Evolutionary conservation across 2,888 invertebrate genomes (phyloP).

Genomic region (Hecatera dysodea): DNA sequence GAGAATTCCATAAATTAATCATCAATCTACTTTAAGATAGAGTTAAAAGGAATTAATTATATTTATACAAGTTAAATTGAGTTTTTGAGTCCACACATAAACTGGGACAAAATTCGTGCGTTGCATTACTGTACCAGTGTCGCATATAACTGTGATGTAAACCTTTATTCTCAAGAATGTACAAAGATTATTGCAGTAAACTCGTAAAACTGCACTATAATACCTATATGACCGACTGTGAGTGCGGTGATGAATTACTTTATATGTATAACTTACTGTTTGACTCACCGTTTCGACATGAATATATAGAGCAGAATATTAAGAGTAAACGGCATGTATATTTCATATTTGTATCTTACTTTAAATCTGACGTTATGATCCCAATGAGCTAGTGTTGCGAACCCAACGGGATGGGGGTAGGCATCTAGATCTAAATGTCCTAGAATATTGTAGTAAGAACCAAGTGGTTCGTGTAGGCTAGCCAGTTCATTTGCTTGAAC

Average conservation of each 20-base stretch:
- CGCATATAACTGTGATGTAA: conserved; percentile 30
- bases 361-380: conserved; percentile 15
- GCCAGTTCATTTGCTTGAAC: too few species aligned
- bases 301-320: conserved; percentile 35
- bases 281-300: conserved; percentile 30
- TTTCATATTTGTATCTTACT: conserved; percentile 24
- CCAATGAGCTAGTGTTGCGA: background rate
- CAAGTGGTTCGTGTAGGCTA: too few species aligned
- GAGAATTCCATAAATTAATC: too few species aligned
- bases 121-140: background rate
- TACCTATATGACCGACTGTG: background rate
- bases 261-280: conserved; percentile 33
- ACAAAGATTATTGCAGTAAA: conserved; percentile 6
- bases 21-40: too few species aligned
- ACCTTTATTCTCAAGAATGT: conserved; percentile 19
- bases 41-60: too few species aligned
- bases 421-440: too few species aligned
- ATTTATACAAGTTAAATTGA: too few species aligned
- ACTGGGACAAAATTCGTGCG: background rate
- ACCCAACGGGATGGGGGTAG: too few species aligned
- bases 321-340: conserved; percentile 30
- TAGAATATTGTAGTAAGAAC: too few species aligned
- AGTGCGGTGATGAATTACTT: conserved; percentile 6
- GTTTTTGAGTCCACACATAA: background rate
- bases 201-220: conserved; percentile 24